A percentile compares a stretch with the other conserved stretches of the same genome.
Evolutionary conservation across 2,113 vertebrate genomes (phyloP).

Genomic region (Illadopsis cleaveri): DNA sequence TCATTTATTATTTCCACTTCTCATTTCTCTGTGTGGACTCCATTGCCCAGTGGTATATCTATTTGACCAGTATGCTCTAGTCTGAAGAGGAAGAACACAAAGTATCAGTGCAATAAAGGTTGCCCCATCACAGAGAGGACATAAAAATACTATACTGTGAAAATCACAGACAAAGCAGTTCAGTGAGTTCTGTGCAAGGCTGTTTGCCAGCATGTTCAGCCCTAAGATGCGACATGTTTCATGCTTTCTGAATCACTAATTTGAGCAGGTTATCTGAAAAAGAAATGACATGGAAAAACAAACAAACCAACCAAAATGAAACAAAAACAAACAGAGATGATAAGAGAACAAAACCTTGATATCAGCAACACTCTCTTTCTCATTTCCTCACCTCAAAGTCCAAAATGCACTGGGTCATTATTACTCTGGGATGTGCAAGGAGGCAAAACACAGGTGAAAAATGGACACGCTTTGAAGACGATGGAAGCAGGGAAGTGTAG

Average conservation of each 20-base stretch:
- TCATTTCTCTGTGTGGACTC: background rate
- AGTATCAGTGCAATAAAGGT: background rate
- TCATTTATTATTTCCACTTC: background rate
- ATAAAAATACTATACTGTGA: background rate
- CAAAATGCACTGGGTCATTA: background rate
- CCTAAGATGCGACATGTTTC: background rate
- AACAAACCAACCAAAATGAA: background rate
- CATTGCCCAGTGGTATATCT: background rate
- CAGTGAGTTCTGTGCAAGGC: background rate
- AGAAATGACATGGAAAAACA: background rate
- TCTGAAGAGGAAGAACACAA: background rate
- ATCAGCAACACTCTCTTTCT: background rate
- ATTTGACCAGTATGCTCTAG: background rate
- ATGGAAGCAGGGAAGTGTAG: background rate
- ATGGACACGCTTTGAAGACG: accelerated
- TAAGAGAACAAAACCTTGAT: background rate
- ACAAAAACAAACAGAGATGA: background rate
- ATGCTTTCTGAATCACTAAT: background rate
- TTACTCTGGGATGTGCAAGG: background rate
- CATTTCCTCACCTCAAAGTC: background rate
- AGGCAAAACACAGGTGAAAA: background rate
- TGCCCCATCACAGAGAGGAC: background rate
- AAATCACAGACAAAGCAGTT: background rate
- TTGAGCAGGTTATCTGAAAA: background rate
- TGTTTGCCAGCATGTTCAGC: background rate